A percentile compares a stretch with the other conserved stretches of the same genome.
These are phyloP conservation scores for Harpalus rufipes DNA, from an alignment of 2,888 invertebrate genomes.

Conservation along the genomic window DNA sequence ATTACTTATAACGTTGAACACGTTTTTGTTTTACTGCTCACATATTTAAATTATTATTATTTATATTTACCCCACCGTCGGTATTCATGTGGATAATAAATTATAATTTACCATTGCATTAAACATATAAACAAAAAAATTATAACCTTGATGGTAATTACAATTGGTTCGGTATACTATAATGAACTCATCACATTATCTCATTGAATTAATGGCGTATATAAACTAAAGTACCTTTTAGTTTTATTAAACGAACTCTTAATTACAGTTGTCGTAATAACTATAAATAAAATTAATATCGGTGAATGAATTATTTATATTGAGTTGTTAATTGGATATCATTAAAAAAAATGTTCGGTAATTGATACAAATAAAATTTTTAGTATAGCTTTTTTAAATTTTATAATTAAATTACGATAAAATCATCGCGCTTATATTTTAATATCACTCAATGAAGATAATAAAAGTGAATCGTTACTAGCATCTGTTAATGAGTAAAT, in stretches of 20 bases:
- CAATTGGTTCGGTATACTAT: not conserved
- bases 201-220: slow-evolving; percentile 18
- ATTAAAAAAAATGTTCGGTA: not conserved
- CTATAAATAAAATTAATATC: not conserved
- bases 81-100: not conserved
- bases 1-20: no score
- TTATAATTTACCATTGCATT: not conserved
- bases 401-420: not conserved
- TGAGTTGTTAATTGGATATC: not conserved
- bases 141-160: slow-evolving; percentile 13
- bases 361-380: not conserved
- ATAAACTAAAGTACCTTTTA: slow-evolving; percentile 32
- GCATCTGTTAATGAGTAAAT: no score
- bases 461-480: no score
- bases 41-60: no score
- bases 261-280: not conserved
- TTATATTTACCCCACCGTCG: no score
- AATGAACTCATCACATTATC: slow-evolving; percentile 40
- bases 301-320: not conserved
- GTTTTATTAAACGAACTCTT: not conserved
- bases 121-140: not conserved
- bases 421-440: no score
- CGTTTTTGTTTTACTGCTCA: no score
- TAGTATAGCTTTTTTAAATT: not conserved
- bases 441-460: no score